phyloP scores from a whole-genome alignment of 2,113 vertebrate species.

The Amblyornis subalaris region DNA sequence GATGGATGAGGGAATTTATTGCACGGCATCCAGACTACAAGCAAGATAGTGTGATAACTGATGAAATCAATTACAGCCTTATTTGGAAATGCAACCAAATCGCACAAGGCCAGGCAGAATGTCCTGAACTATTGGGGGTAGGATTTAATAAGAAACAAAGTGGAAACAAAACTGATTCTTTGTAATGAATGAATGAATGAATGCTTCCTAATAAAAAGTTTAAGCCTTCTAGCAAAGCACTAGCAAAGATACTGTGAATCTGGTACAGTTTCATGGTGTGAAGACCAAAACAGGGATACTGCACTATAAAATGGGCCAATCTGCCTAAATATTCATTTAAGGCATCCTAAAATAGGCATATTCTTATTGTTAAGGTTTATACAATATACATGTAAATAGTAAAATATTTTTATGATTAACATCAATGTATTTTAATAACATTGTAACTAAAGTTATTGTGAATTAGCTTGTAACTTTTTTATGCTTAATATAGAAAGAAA shows the following conservation, averaged over 20 bases:
- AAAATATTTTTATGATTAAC: constrained; percentile 94
- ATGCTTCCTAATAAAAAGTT: not conserved
- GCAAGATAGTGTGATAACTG: constrained; percentile 90
- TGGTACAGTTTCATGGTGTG: constrained; percentile 46
- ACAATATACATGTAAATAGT: constrained; percentile 85
- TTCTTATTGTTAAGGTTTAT: constrained; percentile 73
- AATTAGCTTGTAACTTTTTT: constrained; percentile 74
- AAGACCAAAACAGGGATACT: constrained; percentile 75
- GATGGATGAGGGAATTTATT: constrained; percentile 95
- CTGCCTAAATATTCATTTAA: constrained; percentile 39
- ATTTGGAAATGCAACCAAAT: constrained; percentile 86
- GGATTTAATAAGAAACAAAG: constrained; percentile 82
- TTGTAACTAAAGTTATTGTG: constrained; percentile 72
- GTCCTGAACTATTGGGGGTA: constrained; percentile 88
- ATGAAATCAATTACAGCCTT: constrained; percentile 94
- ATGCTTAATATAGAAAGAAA: constrained; percentile 69
- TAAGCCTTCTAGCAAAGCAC: not conserved
- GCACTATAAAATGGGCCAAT: constrained; percentile 64
- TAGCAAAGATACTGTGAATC: constrained; percentile 23
- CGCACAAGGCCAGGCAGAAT: constrained; percentile 82
- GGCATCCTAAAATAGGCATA: constrained; percentile 67
- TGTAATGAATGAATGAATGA: constrained; percentile 26
- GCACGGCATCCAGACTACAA: constrained; percentile 89
- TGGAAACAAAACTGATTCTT: constrained; percentile 47
- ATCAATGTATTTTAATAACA: constrained; percentile 90